Evolutionary conservation across 1,140 invertebrate species (phyloP).

Genomic region (Bombus difficillimus): DNA sequence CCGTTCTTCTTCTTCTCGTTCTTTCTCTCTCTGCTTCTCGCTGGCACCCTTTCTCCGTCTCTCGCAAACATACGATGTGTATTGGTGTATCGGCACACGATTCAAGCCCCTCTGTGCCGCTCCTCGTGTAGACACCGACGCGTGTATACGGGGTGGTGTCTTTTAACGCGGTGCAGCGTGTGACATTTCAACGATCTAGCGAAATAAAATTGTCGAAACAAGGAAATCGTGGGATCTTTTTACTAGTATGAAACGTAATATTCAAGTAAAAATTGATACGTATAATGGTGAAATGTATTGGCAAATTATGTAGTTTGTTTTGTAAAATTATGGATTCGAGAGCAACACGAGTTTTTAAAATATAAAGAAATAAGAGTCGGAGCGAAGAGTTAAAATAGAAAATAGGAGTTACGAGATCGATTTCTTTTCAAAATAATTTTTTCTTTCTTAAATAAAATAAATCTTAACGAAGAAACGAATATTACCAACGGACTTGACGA

Average conservation of each 20-base stretch:
- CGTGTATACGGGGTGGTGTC: constrained; percentile 62
- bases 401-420: too few relatives aligned
- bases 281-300: too few relatives aligned
- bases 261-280: too few relatives aligned
- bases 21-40: constrained; percentile 28
- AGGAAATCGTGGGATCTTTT: background rate
- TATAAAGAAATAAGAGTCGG: too few relatives aligned
- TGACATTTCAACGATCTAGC: background rate
- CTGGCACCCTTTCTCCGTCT: constrained; percentile 28
- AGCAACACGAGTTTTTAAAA: too few relatives aligned
- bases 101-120: background rate
- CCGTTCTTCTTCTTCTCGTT: constrained; percentile 43
- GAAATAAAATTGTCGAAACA: background rate
- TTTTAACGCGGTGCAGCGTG: background rate
- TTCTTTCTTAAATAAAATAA: too few relatives aligned
- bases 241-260: background rate
- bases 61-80: constrained; percentile 20
- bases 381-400: too few relatives aligned
- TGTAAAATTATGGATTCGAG: too few relatives aligned
- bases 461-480: too few relatives aligned
- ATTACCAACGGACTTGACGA: background rate
- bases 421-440: too few relatives aligned
- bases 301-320: too few relatives aligned
- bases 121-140: constrained; percentile 1
- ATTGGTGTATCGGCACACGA: constrained; percentile 50